Percentiles rank a stretch among this genome's conserved stretches.
phyloP scores from a whole-genome alignment of 2,113 vertebrate genomes.

The Neotoma lepida region DNA sequence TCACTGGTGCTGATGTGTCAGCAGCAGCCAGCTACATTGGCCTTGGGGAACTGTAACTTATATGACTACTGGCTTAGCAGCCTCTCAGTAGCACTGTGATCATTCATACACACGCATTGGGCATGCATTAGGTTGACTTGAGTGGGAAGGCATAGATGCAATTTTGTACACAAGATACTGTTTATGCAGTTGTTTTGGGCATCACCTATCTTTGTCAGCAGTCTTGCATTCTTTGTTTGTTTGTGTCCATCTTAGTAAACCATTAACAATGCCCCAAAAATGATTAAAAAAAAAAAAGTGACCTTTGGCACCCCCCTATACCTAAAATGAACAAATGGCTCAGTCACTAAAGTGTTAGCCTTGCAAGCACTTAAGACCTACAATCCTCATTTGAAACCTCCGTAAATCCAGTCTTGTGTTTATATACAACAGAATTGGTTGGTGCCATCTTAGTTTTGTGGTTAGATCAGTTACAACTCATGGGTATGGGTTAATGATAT shows the following conservation, averaged over 20 bases:
- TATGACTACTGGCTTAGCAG: background rate
- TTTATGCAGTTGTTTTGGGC: background rate
- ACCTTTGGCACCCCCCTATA: background rate
- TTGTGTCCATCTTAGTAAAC: background rate
- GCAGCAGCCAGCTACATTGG: background rate
- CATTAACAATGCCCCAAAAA: background rate
- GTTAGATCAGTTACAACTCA: background rate
- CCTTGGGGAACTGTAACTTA: background rate
- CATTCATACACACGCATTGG: background rate
- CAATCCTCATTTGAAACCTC: background rate
- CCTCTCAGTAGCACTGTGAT: background rate
- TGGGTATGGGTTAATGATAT: background rate
- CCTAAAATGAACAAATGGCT: background rate
- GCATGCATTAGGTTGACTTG: background rate
- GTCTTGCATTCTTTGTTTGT: conserved; percentile 40
- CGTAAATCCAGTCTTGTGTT: background rate
- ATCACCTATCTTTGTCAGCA: background rate
- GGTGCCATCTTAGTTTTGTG: background rate
- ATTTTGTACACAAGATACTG: background rate
- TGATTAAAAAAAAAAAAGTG: conserved; percentile 3
- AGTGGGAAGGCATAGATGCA: background rate
- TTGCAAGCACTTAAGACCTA: background rate
- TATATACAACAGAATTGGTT: background rate
- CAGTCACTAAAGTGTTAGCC: background rate
- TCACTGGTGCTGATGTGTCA: background rate